These are phyloP conservation scores for Aradus depressus DNA, from an alignment of 2,888 invertebrate species.

Conservation along the genomic window DNA sequence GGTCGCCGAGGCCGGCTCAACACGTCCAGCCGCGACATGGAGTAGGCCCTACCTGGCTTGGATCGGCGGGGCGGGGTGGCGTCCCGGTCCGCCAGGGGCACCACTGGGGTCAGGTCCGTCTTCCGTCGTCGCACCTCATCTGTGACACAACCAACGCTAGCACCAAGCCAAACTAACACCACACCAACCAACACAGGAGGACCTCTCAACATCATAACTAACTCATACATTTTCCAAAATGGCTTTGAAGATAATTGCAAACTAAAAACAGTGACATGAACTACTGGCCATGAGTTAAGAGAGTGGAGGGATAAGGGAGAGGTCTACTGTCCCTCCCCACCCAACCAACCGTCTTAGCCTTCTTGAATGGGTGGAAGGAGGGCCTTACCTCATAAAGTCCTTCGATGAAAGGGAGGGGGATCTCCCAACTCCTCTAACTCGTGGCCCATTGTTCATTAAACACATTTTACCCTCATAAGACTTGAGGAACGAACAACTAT, in stretches of 20 bases:
- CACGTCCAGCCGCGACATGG: conserved; percentile 86
- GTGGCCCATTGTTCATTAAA: too few relatives aligned
- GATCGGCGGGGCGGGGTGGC: conserved; percentile 22
- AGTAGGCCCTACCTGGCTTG: conserved; percentile 76
- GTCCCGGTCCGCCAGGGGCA: conserved; percentile 58
- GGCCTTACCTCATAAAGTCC: too few relatives aligned
- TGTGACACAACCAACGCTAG: not conserved
- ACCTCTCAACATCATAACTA: too few relatives aligned
- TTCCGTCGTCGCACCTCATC: conserved; percentile 40
- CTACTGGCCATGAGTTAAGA: too few relatives aligned
- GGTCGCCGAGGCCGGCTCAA: conserved; percentile 60
- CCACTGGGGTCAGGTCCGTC: conserved; percentile 83
- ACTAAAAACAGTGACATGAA: too few relatives aligned
- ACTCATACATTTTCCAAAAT: too few relatives aligned
- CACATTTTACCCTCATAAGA: too few relatives aligned
- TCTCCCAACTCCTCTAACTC: too few relatives aligned
- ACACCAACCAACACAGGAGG: not conserved
- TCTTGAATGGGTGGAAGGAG: too few relatives aligned
- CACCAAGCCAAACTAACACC: not conserved
- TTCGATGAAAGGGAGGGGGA: too few relatives aligned
- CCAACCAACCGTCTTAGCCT: not conserved
- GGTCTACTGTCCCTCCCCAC: not conserved
- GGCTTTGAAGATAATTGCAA: too few relatives aligned
- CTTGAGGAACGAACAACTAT: too few relatives aligned
- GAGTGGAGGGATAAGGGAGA: not conserved